These are phyloP conservation scores for Siderastrea siderea DNA, from an alignment of 92 coral and sea anemone species.

Conservation along the genomic window DNA sequence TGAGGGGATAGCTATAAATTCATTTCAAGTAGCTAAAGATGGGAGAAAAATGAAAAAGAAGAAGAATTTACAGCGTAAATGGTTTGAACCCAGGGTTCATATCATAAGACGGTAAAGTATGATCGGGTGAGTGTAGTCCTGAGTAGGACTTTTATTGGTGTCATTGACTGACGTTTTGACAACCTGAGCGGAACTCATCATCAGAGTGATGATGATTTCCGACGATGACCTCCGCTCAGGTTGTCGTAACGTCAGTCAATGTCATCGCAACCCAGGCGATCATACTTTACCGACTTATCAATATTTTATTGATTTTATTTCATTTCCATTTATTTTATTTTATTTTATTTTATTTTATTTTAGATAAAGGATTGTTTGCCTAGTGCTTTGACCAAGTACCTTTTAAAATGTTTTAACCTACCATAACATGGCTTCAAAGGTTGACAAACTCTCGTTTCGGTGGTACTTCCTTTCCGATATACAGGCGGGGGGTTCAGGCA, in stretches of 20 bases:
- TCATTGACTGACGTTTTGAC: background rate
- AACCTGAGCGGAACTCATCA: background rate
- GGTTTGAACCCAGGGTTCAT: background rate
- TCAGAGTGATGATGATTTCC: background rate
- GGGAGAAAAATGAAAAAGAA: too few species aligned
- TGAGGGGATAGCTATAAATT: too few species aligned
- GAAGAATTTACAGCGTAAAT: background rate
- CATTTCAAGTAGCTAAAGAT: too few species aligned
- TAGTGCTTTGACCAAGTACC: too few species aligned
- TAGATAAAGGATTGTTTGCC: too few species aligned
- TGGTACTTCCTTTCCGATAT: background rate
- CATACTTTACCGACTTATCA: too few species aligned
- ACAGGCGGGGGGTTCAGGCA: slow-evolving; percentile 16
- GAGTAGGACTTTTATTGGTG: too few species aligned
- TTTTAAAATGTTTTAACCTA: background rate
- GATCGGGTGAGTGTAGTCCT: too few species aligned
- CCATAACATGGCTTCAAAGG: slow-evolving; percentile 13
- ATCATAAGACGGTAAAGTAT: background rate
- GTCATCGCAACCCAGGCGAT: background rate
- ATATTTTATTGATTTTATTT: too few species aligned
- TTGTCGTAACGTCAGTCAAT: background rate
- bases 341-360: too few species aligned
- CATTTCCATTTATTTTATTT: too few species aligned
- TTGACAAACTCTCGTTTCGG: slow-evolving; percentile 28
- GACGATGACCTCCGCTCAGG: background rate